phyloP scores from a whole-genome alignment of 2,888 invertebrate genomes.

The Latrodectus hesperus region DNA sequence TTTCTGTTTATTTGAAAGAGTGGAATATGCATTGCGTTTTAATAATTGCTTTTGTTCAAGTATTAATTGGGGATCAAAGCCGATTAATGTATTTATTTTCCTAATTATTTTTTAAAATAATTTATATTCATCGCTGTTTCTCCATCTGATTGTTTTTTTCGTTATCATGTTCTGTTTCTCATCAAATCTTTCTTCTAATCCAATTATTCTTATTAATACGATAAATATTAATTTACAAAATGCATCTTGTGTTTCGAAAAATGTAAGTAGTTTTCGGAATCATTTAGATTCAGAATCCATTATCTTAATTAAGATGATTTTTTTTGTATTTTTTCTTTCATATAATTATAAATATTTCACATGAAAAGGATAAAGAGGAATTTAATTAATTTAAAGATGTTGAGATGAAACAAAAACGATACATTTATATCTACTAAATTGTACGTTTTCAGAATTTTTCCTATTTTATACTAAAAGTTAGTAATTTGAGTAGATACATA shows the following conservation, averaged over 20 bases:
- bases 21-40: conserved; percentile 12
- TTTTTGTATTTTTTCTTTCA: too few species aligned
- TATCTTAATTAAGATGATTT: conserved; percentile 17
- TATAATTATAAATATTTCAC: too few species aligned
- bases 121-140: conserved; percentile 12
- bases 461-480: too few species aligned
- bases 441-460: too few species aligned
- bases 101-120: conserved; percentile 24
- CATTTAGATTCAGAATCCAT: conserved; percentile 14
- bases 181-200: neutral
- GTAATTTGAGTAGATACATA: too few species aligned
- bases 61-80: conserved; percentile 20
- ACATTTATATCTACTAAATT: too few species aligned
- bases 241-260: conserved; percentile 15
- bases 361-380: conserved; percentile 8
- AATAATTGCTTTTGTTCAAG: conserved; percentile 9
- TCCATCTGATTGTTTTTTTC: neutral
- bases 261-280: conserved; percentile 14
- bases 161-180: neutral
- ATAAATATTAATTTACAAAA: conserved; percentile 35
- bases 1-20: neutral
- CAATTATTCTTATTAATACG: conserved; percentile 24
- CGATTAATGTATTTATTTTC: conserved; percentile 15
- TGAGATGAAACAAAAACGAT: too few species aligned
- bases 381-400: conserved; percentile 18